Evolutionary conservation across 92 coral and sea anemone species (phyloP), one percentile per base, ranked within the genome.

Genomic region (Pocillopora grandis): DNA sequence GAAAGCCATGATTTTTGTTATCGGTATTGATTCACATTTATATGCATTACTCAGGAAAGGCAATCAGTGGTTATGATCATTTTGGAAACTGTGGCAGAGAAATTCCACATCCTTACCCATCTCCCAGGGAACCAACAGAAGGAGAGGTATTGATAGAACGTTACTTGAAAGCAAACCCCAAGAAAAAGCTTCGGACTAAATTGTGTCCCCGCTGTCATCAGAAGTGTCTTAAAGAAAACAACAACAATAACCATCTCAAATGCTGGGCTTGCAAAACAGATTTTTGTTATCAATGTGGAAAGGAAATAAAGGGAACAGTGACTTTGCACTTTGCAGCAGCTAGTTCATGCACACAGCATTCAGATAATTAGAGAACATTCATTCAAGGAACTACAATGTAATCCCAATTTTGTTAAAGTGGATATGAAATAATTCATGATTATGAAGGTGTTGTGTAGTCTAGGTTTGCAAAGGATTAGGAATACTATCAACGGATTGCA

Each of bases 241-340:
- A 62, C 55, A 84, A 95, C 85, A 94, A 94, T 68, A 96, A 96
- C 78, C 95, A 90, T 72, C 80, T 96, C 36, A 90, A 84, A 63
- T 96, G 99, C 78, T 96, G 98, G 99, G 87, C 98, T 15, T 96
- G 99, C 80, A 96, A 92, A 74, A 91, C 92, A 65, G 83, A 85
- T 27, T 96, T 94, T 81, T 96, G 99, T 77, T 94, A 93, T 69
- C 93, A 92, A 58, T 96, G 99, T 72, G 92, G 90, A 15, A 90
- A 90, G 88, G 88, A 52, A 76, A 86, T 87, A 23, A 84, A 88
- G 80, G 91, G 85, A 18, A 81, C 92, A 3, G 68, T 88, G 48
- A 88, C 87, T 2, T 37, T 61, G 58, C 99, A 96, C 77, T 96
- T 90, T 76, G 66, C 71, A 17, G 89, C 90, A 17, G 72, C 96